Base-by-base conservation (phyloP, 2,888 invertebrate genomes). In the Diarsia dahlii region DNA sequence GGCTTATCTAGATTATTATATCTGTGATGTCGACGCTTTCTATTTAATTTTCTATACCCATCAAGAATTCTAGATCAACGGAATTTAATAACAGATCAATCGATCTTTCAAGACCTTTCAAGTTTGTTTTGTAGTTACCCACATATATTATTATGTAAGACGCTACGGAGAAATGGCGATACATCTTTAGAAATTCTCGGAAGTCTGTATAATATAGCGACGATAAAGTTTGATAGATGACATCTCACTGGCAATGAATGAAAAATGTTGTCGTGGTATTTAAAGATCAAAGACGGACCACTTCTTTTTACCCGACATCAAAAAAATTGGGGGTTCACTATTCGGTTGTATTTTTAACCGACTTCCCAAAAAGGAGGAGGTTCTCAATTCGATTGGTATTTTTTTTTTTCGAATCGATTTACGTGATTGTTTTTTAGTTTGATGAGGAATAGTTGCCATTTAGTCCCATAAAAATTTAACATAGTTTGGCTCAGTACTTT, bases 11-110 rank as follows among this genome's bases (percentile, higher is more conserved):
- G 39, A 1, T 39, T 39, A 39, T 39, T 39, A 39, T 8, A 6
- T 39, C 39, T 39, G 39, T 39, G 39, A 39, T 39, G 39, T 39
- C 39, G 39, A 39, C 52, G 23, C 39, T 54, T 28, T 58, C 12
- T 39, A 63, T 77, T 39, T 39, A 39, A 39, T 39, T 39, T 71
- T 54, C 48, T 15, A 45, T 73, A 48, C 13, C 28, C 39, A 60
- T 45, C 23, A 75, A 62, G 46, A 68, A 67, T 72, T 50, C 56
- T 77, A 76, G 72, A 10, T 56, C 45, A 56, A 52, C 23, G 64
- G 72, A 76, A 82, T 82, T 82, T 71, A 68, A 82, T 82, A 85
- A 45, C 76, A 46, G 13, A 54, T 52, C 65, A 58, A 85, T 76
- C 82, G 71, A 76, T 82, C 54, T 76, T 60, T 56, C 45, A n/a